Evolutionary conservation across 1,140 invertebrate species (phyloP).

Genomic region (Hestina assimilis): DNA sequence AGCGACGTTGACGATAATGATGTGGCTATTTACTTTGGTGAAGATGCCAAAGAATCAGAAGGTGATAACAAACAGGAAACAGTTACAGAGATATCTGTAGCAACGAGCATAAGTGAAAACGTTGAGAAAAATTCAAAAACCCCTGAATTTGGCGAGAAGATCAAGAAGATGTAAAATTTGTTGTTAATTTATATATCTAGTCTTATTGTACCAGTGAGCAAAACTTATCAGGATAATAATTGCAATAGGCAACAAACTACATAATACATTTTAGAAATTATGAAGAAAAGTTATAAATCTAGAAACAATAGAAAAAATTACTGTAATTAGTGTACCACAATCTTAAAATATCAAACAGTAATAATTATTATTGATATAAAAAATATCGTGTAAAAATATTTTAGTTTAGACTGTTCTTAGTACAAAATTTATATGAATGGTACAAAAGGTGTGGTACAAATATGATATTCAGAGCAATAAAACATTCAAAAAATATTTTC

Average conservation of each 20-base stretch:
- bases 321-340: too few species aligned
- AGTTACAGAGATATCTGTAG: slow-evolving; percentile 71
- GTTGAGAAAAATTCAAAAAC: slow-evolving; percentile 28
- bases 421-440: too few species aligned
- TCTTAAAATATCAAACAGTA: too few species aligned
- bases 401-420: too few species aligned
- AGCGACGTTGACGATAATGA: slow-evolving; percentile 76
- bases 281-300: not conserved
- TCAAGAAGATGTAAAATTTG: slow-evolving; percentile 24
- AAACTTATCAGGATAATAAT: not conserved
- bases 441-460: too few species aligned
- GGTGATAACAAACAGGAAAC: slow-evolving; percentile 37
- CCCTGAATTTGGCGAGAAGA: slow-evolving; percentile 38
- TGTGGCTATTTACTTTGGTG: slow-evolving; percentile 78
- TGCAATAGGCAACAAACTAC: too few species aligned
- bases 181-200: slow-evolving; percentile 32
- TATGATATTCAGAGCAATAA: too few species aligned
- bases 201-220: slow-evolving; percentile 31
- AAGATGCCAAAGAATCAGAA: slow-evolving; percentile 30
- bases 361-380: too few species aligned
- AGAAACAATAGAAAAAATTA: too few species aligned
- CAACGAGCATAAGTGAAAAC: slow-evolving; percentile 65
- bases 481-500: not conserved
- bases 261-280: too few species aligned
- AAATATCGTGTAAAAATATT: too few species aligned